Evolutionary conservation across 2,888 invertebrate genomes (phyloP).

Genomic region (Lordiphosa fenestrarum): DNA sequence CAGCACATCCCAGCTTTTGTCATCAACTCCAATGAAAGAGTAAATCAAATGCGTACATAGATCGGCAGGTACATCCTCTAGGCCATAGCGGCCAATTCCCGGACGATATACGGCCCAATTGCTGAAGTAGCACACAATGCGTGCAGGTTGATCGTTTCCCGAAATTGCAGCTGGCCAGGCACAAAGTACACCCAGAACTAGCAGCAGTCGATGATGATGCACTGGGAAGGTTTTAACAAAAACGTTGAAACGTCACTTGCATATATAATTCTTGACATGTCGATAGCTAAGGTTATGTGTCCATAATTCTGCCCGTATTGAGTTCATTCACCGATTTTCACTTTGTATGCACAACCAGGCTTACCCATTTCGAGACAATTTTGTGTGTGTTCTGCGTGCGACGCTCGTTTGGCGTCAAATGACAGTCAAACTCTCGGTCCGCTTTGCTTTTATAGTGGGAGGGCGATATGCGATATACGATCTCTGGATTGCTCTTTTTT

Average conservation of each 20-base stretch:
- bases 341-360: slow-evolving; percentile 61
- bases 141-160: slow-evolving; percentile 78
- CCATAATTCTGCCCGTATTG: slow-evolving; percentile 51
- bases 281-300: slow-evolving; percentile 57
- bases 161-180: slow-evolving; percentile 17
- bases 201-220: slow-evolving; percentile 30
- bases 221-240: slow-evolving; percentile 24
- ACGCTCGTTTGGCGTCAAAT: slow-evolving; percentile 67
- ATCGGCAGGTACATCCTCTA: slow-evolving; percentile 91
- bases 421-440: slow-evolving; percentile 51
- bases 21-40: slow-evolving; percentile 92
- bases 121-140: slow-evolving; percentile 83
- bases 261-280: slow-evolving; percentile 38
- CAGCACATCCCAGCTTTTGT: slow-evolving; percentile 88
- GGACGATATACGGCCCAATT: slow-evolving; percentile 90
- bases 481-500: slow-evolving; percentile 15
- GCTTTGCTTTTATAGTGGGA: slow-evolving; percentile 65
- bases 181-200: slow-evolving; percentile 54
- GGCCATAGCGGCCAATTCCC: slow-evolving; percentile 89
- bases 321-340: slow-evolving; percentile 64
- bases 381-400: slow-evolving; percentile 22
- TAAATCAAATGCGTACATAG: slow-evolving; percentile 93
- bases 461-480: slow-evolving; percentile 25
- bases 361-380: slow-evolving; percentile 57
- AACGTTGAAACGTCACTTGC: slow-evolving; percentile 33